These are phyloP conservation scores for Enteromius thamalakanensis DNA, from an alignment of 2,797 vertebrate species.

Conservation along the genomic window DNA sequence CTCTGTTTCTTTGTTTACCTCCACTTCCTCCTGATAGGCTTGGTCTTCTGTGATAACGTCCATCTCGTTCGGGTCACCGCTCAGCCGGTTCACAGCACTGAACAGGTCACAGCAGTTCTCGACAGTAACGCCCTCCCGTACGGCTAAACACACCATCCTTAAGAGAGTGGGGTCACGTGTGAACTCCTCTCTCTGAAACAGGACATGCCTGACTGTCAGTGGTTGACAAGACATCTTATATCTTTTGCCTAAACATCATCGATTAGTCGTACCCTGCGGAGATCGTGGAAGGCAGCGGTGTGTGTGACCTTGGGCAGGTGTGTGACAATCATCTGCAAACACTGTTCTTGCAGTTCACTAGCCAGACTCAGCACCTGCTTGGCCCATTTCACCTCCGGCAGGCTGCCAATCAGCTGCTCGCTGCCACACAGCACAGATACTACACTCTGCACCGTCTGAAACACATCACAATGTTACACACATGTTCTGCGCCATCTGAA, in stretches of 20 bases:
- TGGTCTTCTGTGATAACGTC: constrained; percentile 40
- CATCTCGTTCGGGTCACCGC: constrained; percentile 63
- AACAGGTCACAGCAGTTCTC: constrained; percentile 90
- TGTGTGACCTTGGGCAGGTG: constrained; percentile 80
- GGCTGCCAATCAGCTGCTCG: constrained; percentile 85
- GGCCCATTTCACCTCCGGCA: constrained; percentile 94
- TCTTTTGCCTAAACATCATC: background rate
- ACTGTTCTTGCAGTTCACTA: constrained; percentile 85
- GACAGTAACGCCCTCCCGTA: constrained; percentile 84
- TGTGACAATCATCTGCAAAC: constrained; percentile 80
- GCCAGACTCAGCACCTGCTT: constrained; percentile 82
- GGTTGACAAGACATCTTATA: background rate
- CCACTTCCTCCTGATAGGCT: constrained; percentile 55
- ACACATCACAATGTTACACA: constrained; percentile 24
- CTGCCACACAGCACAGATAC: constrained; percentile 85
- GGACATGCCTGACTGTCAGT: constrained; percentile 15
- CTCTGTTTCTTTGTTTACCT: constrained; percentile 65
- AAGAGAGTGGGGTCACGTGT: constrained; percentile 85
- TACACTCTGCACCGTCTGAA: constrained; percentile 85
- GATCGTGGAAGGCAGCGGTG: constrained; percentile 82
- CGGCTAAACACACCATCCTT: constrained; percentile 85
- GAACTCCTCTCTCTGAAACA: constrained; percentile 76
- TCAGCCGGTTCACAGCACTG: constrained; percentile 81
- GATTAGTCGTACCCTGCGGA: constrained; percentile 82
- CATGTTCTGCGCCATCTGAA: background rate